phyloP scores from a whole-genome alignment of 2,888 invertebrate species.

The Dryomyza anilis region DNA sequence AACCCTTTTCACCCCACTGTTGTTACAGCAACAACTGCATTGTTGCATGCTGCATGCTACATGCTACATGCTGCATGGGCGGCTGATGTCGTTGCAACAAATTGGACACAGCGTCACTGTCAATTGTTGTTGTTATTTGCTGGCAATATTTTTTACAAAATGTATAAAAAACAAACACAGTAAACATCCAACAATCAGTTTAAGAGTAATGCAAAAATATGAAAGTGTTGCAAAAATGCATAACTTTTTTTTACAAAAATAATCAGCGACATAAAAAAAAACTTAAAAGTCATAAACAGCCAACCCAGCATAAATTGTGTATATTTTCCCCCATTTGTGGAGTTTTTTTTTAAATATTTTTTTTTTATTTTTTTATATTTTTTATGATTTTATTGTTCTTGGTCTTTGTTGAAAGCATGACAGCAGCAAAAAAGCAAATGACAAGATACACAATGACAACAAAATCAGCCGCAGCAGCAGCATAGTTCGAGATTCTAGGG shows the following conservation, averaged over 20 bases:
- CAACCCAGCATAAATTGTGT: conserved; percentile 1
- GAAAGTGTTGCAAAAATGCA: background rate
- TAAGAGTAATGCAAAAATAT: background rate
- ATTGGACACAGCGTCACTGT: background rate
- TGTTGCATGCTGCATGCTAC: too few species aligned
- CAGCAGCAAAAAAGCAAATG: conserved; percentile 44
- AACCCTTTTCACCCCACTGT: too few species aligned
- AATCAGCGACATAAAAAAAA: conserved; percentile 1
- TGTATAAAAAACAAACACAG: background rate
- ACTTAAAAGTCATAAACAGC: background rate
- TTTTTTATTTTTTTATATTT: too few species aligned
- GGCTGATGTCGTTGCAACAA: background rate
- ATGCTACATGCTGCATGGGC: background rate
- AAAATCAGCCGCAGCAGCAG: conserved; percentile 3
- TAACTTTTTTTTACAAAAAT: too few species aligned
- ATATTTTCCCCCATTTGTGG: too few species aligned
- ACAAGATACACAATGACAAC: conserved; percentile 9
- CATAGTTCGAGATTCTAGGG: background rate
- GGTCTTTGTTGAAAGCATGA: conserved; percentile 43
- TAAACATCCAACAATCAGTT: background rate
- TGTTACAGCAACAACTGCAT: too few species aligned
- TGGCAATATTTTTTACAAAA: too few species aligned
- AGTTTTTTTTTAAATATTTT: background rate
- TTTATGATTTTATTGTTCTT: background rate
- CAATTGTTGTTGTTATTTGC: too few species aligned